Evolutionary conservation across 2,113 vertebrate genomes (phyloP), one percentile per base, ranked within the genome.

Genomic region (Lophotis ruficrista): DNA sequence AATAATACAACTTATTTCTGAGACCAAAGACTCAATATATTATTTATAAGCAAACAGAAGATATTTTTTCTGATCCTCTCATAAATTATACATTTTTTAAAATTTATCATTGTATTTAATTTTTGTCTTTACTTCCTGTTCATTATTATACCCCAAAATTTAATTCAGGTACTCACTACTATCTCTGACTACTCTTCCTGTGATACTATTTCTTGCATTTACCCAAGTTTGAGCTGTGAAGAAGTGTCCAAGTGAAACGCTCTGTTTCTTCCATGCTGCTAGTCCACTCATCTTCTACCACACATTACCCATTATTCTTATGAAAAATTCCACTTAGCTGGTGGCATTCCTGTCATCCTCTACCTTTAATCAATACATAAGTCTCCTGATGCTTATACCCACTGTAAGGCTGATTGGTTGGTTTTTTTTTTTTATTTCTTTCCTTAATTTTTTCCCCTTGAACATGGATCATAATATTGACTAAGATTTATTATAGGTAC

Each of bases 321-420:
- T 0, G 1, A 87, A 28, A 62, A 76, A 64, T 68, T 76, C 31
- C 7, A 3, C 43, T 58, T 57, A 62, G 16, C 3, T 27, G 30
- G 10, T 38, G 24, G 1, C 10, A 60, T 70, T 53, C 18, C 31
- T 79, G 14, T 79, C 41, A 35, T 73, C 35, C 4, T 61, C 3
- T 57, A 19, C 23, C 35, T 62, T n/a, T 76, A 35, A n/a, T 9
- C 6, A 70, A 38, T 23, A 62, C 8, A 27, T 43, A 71, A 51
- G 21, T 68, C 13, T 72, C 12, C 38, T 72, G 35, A 33, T 70
- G 25, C 7, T 75, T 54, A 8, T 43, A 47, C 65, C 9, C 4
- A 19, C 27, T 57, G 3, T n/a, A 73, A 73, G 5, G 6, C 5
- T 53, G 0, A 4, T 30, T 65, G 0, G 12, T 31, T 25, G 19